Evolutionary conservation across 2,888 invertebrate species (phyloP).

Genomic region (Tinea semifulvella): DNA sequence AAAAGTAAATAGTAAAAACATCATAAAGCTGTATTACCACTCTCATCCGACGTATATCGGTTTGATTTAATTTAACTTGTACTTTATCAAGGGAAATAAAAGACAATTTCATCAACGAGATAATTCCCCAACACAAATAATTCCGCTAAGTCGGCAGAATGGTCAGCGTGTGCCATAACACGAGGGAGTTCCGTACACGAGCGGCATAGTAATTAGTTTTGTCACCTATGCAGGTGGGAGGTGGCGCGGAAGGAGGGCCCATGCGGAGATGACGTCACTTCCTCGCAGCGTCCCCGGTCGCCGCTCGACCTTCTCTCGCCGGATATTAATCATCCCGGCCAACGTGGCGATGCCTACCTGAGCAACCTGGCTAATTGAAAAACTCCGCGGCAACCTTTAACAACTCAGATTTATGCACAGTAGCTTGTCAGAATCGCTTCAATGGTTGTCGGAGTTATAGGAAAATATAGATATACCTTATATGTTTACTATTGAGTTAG

Average conservation of each 20-base stretch:
- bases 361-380: slow-evolving; percentile 38
- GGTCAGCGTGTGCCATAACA: slow-evolving; percentile 9
- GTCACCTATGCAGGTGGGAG: slow-evolving; percentile 11
- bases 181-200: not conserved
- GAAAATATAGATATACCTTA: no score
- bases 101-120: no score
- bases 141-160: slow-evolving; percentile 7
- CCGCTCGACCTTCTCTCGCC: slow-evolving; percentile 50
- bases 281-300: slow-evolving; percentile 33
- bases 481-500: not conserved
- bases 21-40: no score
- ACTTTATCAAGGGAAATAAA: no score
- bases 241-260: slow-evolving; percentile 45
- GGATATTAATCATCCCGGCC: slow-evolving; percentile 62
- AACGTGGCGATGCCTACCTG: slow-evolving; percentile 21
- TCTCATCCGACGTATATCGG: no score
- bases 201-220: slow-evolving; percentile 9
- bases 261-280: slow-evolving; percentile 56
- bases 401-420: no score
- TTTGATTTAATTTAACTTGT: no score
- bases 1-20: no score
- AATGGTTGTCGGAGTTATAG: no score
- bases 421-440: no score
- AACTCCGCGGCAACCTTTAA: slow-evolving; percentile 18
- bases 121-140: slow-evolving; percentile 2